These are phyloP conservation scores for Drosophila asahinai DNA, from an alignment of 1,140 invertebrate genomes.

Conservation along the genomic window DNA sequence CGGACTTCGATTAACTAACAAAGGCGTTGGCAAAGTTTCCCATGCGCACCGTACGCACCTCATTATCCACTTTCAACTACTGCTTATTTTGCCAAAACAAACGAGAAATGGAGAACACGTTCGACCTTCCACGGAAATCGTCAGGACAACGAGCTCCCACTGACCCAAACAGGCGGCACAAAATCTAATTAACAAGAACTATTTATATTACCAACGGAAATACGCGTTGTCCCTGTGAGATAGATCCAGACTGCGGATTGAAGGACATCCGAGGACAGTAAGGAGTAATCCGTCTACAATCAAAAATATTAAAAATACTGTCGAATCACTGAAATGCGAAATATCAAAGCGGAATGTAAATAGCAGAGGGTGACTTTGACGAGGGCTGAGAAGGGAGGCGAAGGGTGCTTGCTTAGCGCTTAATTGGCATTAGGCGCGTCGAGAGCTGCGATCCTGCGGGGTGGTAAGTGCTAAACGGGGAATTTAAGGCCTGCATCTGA, in stretches of 20 bases:
- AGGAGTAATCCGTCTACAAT: slow-evolving; percentile 24
- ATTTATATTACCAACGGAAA: slow-evolving; percentile 38
- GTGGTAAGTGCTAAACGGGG: slow-evolving; percentile 56
- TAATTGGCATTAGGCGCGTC: slow-evolving; percentile 80
- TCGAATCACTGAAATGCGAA: slow-evolving; percentile 69
- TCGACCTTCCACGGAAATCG: slow-evolving; percentile 20
- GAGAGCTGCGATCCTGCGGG: slow-evolving; percentile 41
- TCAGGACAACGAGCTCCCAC: slow-evolving; percentile 27
- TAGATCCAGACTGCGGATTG: slow-evolving; percentile 13
- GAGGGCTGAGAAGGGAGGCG: slow-evolving; percentile 3
- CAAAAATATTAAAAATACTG: slow-evolving; percentile 48
- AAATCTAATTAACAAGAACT: slow-evolving; percentile 63
- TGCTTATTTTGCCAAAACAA: slow-evolving; percentile 23
- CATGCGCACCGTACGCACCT: slow-evolving; percentile 3
- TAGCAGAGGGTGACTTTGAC: slow-evolving; percentile 38
- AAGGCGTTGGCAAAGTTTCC: background rate
- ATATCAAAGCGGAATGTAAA: slow-evolving; percentile 71
- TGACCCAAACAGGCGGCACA: slow-evolving; percentile 21
- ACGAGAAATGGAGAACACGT: slow-evolving; percentile 7
- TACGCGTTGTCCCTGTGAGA: slow-evolving; percentile 9
- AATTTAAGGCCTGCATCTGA: slow-evolving; percentile 50
- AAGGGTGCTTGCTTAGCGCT: slow-evolving; percentile 62
- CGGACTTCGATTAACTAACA: slow-evolving; percentile 22
- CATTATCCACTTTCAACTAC: slow-evolving; percentile 31
- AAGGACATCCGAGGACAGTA: slow-evolving; percentile 22